Base-by-base conservation (phyloP, 2,797 vertebrate species). In the Pteronotus mesoamericanus region DNA sequence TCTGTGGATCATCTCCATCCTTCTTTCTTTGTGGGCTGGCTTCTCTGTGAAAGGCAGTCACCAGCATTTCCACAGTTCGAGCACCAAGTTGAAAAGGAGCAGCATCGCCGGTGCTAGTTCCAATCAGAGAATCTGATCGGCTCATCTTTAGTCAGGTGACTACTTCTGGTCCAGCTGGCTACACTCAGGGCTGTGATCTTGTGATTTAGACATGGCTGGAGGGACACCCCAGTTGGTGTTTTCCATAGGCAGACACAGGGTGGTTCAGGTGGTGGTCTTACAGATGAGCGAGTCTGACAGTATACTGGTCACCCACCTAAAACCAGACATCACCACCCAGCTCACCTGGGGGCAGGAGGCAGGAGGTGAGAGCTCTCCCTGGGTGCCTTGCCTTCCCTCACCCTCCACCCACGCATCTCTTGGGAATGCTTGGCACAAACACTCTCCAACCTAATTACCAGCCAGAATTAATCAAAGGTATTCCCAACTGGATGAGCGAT, bases 401-500 rank as follows among this genome's bases (percentile, higher is more conserved):
- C 29, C 24, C 53, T 42, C 61, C 61, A 9, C 3, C 11, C 29
- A 6, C 2, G 18, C 22, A 12, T 82, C 48, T 91, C 92, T 85
- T 94, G 96, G 96, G 86, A 61, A 4, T 59, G 57, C 82, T 98
- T 97, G 97, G 96, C 80, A 66, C 68, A 96, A 96, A 95, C 95
- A 92, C 89, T 89, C 89, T 88, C 80, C 93, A 96, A 86, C 72
- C 95, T 96, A 97, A 91, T 97, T 96, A 96, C 94, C 97, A 97
- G 98, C 86, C 90, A 94, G 96, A 98, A 93, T 98, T 98, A 97
- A 96, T 98, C 97, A 97, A 87, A 95, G 82, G 89, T 97, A 88
- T 97, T 97, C 97, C 97, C 86, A 96, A 97, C 95, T 93, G 94
- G 87, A 89, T 78, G 95, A 97, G 89, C 21, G 64, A 91, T 87